A percentile compares a stretch with the other conserved stretches of the same genome.
These are phyloP conservation scores for Diceros bicornis DNA, from an alignment of 2,797 vertebrate species.

Conservation along the genomic window DNA sequence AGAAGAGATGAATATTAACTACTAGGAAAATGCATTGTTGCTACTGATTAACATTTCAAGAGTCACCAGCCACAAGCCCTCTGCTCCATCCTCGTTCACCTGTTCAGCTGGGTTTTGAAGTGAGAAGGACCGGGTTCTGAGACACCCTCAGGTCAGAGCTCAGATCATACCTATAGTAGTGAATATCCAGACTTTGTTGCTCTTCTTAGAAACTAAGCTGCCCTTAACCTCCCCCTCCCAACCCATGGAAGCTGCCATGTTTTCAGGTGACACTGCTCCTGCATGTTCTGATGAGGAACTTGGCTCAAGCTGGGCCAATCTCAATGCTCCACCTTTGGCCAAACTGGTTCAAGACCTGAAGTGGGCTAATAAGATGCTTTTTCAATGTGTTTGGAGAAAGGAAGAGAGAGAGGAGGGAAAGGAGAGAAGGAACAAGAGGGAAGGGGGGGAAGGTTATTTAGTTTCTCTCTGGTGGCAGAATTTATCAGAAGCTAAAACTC, in stretches of 20 bases:
- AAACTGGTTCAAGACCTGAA: not conserved
- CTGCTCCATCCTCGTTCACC: not conserved
- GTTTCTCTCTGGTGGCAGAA: not conserved
- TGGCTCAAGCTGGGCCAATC: not conserved
- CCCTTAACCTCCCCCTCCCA: not conserved
- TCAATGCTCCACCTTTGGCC: not conserved
- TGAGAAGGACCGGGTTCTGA: not conserved
- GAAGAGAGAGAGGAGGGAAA: not conserved
- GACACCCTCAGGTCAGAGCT: not conserved
- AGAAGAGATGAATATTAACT: not conserved
- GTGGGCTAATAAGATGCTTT: not conserved
- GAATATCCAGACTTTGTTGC: not conserved
- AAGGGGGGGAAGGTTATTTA: not conserved
- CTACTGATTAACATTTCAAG: not conserved
- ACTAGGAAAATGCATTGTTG: not conserved
- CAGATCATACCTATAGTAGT: not conserved
- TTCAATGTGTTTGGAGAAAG: not conserved
- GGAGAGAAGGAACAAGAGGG: not conserved
- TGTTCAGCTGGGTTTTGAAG: not conserved
- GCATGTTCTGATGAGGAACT: not conserved
- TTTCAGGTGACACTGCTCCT: not conserved
- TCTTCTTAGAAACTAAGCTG: not conserved
- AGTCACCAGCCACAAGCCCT: not conserved
- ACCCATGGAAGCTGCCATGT: not conserved
- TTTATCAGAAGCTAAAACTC: not conserved